Percentiles rank a stretch among this genome's conserved stretches.
Evolutionary conservation across 1,140 invertebrate genomes (phyloP).

Genomic region (Ooceraea biroi): DNA sequence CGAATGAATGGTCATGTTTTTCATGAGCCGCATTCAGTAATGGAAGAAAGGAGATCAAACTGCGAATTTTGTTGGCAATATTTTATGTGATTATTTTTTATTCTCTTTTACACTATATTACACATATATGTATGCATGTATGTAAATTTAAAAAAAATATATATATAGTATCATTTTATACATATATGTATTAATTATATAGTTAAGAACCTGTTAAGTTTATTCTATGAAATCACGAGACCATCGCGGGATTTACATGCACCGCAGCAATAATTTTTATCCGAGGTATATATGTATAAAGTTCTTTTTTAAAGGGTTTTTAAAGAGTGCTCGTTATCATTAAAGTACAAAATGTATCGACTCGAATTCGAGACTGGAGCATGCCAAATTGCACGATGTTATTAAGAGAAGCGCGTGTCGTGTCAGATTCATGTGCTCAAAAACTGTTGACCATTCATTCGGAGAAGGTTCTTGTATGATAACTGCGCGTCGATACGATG

Average conservation of each 20-base stretch:
- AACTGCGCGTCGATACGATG: constrained; percentile 69
- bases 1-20: constrained; percentile 83
- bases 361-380: not conserved
- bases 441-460: constrained; percentile 79
- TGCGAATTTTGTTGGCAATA: constrained; percentile 16
- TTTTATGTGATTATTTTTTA: constrained; percentile 56
- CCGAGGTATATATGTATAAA: not conserved
- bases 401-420: constrained; percentile 19
- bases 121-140: too few relatives aligned
- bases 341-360: constrained; percentile 29
- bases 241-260: not conserved
- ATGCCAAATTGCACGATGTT: not conserved
- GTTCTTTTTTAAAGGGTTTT: not conserved
- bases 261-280: not conserved
- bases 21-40: constrained; percentile 66
- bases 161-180: constrained; percentile 51
- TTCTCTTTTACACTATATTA: constrained; percentile 38
- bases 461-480: constrained; percentile 80
- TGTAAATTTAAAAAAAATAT: too few relatives aligned
- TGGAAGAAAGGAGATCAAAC: constrained; percentile 43
- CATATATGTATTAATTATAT: constrained; percentile 7
- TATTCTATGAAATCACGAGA: constrained; percentile 3
- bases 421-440: constrained; percentile 64
- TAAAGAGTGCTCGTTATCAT: not conserved
- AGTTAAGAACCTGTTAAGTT: constrained; percentile 19